Evolutionary conservation across 2,797 vertebrate species (phyloP), one percentile per base, ranked within the genome.

Genomic region (Anolis apletophallus): DNA sequence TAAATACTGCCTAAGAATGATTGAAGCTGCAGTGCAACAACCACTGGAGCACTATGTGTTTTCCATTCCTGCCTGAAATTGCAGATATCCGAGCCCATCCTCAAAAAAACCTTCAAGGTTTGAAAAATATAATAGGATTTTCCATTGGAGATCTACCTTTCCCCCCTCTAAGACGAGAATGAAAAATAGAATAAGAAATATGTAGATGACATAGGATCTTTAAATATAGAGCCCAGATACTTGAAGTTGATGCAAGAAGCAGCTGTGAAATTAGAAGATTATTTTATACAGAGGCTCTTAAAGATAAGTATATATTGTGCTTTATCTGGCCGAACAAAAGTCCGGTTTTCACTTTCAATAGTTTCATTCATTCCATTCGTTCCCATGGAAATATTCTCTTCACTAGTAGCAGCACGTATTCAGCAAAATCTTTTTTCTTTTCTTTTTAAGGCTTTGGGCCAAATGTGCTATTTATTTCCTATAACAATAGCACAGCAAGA

Each of bases 361-460:
- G 26, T 10, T 0, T 40, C 87, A 89, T 84, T 74, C 68, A 84
- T 40, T 89, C 81, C 57, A 85, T 40, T 89, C 80, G 94, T 96
- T 96, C 94, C 96, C 93, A 95, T 93, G 94, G 96, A 95, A 95
- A 96, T 92, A 68, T 88, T 88, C 36, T 19, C 19, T 19, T 72
- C 21, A 92, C 61, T 80, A 77, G 73, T 50, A 89, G 73, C 92
- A 92, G 91, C 91, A 95, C 83, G 52, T 91, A 91, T 82, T 89
- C 23, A n/a, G 89, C 89, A 81, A 93, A 93, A 90, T 87, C 77
- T 85, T 46, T 78, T 89, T 73, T 88, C n/a, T n/a, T 85, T 87
- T 71, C 80, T 68, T 90, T 92, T 80, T 52, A 54, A 52, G 64
- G 81, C 55, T 29, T 32, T 68, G 81, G 85, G 79, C 92, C 91